These are phyloP conservation scores for Anastatus disparis DNA, from an alignment of 1,140 invertebrate species.

Conservation along the genomic window DNA sequence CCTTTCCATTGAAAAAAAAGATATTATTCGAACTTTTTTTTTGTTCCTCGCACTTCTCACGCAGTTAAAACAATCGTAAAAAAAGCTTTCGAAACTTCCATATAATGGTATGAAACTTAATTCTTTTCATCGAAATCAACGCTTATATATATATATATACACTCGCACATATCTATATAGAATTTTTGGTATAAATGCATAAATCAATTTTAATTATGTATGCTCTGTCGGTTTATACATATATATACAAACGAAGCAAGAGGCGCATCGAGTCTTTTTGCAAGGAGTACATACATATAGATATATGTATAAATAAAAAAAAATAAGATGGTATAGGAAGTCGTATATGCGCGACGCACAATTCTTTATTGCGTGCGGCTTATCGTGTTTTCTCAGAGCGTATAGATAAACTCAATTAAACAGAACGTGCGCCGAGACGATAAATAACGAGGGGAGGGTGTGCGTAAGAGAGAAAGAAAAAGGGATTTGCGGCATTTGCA, in stretches of 20 bases:
- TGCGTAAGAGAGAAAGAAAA: constrained; percentile 25
- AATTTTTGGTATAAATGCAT: constrained; percentile 19
- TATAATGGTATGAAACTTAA: constrained; percentile 1
- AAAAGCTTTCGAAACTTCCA: background rate
- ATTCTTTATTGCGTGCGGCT: constrained; percentile 28
- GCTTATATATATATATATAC: too few species aligned
- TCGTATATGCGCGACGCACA: background rate
- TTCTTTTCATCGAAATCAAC: background rate
- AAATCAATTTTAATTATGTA: constrained; percentile 37
- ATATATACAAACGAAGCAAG: background rate
- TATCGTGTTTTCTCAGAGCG: constrained; percentile 21
- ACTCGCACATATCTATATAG: too few species aligned
- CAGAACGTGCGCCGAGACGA: constrained; percentile 1
- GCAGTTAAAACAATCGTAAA: constrained; percentile 20
- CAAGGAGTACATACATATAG: too few species aligned
- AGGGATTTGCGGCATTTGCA: too few species aligned
- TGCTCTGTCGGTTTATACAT: background rate
- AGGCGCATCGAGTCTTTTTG: too few species aligned
- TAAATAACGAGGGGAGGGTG: constrained; percentile 31
- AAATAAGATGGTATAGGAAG: background rate
- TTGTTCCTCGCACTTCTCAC: too few species aligned
- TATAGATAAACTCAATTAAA: constrained; percentile 38
- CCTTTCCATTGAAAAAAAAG: too few species aligned
- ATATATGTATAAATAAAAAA: background rate
- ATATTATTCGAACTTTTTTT: too few species aligned